Evolutionary conservation across 1,140 invertebrate species (phyloP).

Genomic region (Paramacrobiotus metropolitanus): DNA sequence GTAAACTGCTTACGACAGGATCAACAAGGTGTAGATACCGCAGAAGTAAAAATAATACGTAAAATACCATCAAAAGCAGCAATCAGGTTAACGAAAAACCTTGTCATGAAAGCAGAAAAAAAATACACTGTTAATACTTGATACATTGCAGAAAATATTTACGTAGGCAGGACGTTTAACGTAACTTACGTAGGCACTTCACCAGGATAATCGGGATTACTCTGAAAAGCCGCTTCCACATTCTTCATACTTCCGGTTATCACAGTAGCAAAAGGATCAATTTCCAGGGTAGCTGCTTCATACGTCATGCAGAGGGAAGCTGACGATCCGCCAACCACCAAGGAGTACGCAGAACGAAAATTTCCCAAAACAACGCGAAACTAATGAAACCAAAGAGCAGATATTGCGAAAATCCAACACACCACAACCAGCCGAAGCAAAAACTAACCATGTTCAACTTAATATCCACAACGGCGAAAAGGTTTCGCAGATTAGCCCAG

Average conservation of each 20-base stretch:
- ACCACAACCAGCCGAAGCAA: neutral
- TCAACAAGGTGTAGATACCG: no score
- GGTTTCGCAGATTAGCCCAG: neutral
- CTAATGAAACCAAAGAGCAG: neutral
- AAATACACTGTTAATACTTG: no score
- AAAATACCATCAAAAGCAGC: no score
- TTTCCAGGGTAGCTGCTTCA: neutral
- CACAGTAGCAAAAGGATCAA: neutral
- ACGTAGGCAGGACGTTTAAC: no score
- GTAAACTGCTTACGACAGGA: no score
- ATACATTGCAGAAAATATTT: no score
- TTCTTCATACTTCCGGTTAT: neutral
- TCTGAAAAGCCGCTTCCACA: neutral
- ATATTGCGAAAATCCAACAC: no score
- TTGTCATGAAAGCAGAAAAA: no score
- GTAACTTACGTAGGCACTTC: neutral
- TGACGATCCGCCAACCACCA: neutral
- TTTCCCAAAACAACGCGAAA: slow-evolving; percentile 1
- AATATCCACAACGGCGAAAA: neutral
- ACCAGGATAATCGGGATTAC: neutral
- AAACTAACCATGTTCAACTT: neutral
- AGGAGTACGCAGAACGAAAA: neutral
- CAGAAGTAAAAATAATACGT: no score
- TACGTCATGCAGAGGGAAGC: neutral
- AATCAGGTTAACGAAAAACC: no score